Conservation (phyloP, 2,888 invertebrate genomes). For the Lordiphosa fenestrarum region DNA sequence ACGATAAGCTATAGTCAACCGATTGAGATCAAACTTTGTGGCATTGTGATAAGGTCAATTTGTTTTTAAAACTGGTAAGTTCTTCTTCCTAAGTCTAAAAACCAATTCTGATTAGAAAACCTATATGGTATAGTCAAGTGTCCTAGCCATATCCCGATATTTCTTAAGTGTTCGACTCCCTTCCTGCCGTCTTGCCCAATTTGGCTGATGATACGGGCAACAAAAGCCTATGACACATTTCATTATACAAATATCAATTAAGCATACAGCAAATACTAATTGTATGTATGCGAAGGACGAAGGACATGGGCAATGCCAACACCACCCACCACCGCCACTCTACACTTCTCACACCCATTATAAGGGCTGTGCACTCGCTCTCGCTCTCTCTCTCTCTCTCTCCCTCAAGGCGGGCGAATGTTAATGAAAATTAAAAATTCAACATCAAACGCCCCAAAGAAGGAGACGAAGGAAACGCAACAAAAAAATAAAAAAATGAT, state of each 20-base stretch:
- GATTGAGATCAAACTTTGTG: too few relatives aligned
- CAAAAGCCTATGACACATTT: slow-evolving; percentile 66
- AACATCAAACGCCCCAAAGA: slow-evolving; percentile 61
- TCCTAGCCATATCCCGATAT: too few relatives aligned
- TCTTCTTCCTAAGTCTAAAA: too few relatives aligned
- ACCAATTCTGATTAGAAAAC: too few relatives aligned
- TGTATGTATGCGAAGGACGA: slow-evolving; percentile 43
- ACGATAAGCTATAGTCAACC: too few relatives aligned
- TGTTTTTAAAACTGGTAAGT: too few relatives aligned
- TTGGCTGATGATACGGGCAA: slow-evolving; percentile 51
- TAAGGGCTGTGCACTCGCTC: slow-evolving; percentile 37
- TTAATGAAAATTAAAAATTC: slow-evolving; percentile 75
- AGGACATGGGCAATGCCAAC: slow-evolving; percentile 27
- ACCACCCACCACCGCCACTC: not conserved
- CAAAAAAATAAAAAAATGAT: not conserved
- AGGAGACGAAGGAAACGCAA: slow-evolving; percentile 35
- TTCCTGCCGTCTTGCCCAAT: too few relatives aligned
- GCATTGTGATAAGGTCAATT: too few relatives aligned
- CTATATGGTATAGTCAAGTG: too few relatives aligned
- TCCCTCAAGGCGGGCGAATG: slow-evolving; percentile 52
- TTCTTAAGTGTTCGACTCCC: too few relatives aligned
- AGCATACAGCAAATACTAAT: slow-evolving; percentile 67
- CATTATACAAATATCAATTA: slow-evolving; percentile 74
- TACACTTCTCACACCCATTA: slow-evolving; percentile 17
- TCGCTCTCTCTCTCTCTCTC: slow-evolving; percentile 4